Conservation (phyloP, 2,113 vertebrate species). For the Phalacrocorax brasilianus region DNA sequence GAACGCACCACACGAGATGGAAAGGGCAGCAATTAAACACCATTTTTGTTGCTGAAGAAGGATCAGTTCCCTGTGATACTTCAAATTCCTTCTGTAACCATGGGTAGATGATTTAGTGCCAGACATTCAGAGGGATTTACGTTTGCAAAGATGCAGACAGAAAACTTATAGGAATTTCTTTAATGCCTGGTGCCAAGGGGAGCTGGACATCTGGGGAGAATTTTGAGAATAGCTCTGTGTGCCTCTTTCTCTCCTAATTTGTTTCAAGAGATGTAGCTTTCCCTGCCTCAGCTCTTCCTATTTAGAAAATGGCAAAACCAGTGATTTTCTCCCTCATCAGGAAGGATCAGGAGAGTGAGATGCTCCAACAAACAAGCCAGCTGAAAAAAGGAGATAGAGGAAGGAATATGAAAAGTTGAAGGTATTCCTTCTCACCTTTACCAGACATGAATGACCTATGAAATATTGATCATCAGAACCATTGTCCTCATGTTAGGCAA, state of each 20-base stretch:
- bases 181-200: not conserved
- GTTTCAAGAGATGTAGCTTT: not conserved
- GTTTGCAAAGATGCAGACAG: not conserved
- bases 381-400: not conserved
- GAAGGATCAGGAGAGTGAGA: not conserved
- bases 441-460: not conserved
- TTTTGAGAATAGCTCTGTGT: not conserved
- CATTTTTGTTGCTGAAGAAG: not conserved
- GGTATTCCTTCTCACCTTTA: not conserved
- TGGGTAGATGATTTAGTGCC: not conserved
- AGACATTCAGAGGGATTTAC: conserved; percentile 1
- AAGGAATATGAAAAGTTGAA: not conserved
- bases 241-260: not conserved
- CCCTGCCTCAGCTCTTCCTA: not conserved
- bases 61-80: not conserved
- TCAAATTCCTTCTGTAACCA: not conserved
- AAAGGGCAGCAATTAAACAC: not conserved
- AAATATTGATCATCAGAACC: not conserved
- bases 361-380: not conserved
- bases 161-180: not conserved
- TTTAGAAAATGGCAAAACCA: not conserved
- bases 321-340: not conserved
- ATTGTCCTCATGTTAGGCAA: not conserved
- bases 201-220: not conserved
- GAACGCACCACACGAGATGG: not conserved